phyloP scores from a whole-genome alignment of 2,888 invertebrate species.

The Gasteruption jaculator region DNA sequence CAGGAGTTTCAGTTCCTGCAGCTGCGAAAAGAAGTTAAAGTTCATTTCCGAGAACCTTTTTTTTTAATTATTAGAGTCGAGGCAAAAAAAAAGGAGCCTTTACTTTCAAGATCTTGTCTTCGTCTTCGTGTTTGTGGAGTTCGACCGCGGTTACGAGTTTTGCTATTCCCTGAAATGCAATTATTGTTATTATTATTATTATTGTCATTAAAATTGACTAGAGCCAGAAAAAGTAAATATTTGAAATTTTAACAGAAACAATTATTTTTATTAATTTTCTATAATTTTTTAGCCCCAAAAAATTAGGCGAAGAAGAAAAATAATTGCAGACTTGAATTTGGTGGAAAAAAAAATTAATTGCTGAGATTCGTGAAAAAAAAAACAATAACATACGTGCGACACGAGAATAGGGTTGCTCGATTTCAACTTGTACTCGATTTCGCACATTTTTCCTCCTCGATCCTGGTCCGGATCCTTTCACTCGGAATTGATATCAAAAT shows the following conservation, averaged over 20 bases:
- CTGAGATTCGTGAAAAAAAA: background rate
- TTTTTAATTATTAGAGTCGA: too few relatives aligned
- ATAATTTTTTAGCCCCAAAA: background rate
- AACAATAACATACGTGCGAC: conserved; percentile 48
- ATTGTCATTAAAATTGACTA: conserved; percentile 18
- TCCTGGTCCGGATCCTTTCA: too few relatives aligned
- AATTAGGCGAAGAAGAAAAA: background rate
- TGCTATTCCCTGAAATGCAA: too few relatives aligned
- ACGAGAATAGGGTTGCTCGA: conserved; percentile 58
- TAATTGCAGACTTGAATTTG: background rate
- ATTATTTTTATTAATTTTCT: background rate
- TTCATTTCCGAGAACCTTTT: too few relatives aligned
- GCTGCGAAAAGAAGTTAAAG: conserved; percentile 49
- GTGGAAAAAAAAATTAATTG: background rate
- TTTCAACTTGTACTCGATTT: conserved; percentile 60
- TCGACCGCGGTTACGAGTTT: too few relatives aligned
- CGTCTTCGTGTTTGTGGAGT: too few relatives aligned
- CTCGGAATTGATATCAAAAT: too few relatives aligned
- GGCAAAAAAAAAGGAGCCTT: conserved; percentile 4
- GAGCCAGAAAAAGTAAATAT: conserved; percentile 11
- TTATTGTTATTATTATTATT: conserved; percentile 12
- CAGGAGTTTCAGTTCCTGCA: conserved; percentile 62
- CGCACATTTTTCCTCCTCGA: conserved; percentile 59
- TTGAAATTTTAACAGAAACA: background rate
- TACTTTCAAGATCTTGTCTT: conserved; percentile 22